Conservation (phyloP, 1,140 invertebrate species). For the Metaphire vulgaris region DNA sequence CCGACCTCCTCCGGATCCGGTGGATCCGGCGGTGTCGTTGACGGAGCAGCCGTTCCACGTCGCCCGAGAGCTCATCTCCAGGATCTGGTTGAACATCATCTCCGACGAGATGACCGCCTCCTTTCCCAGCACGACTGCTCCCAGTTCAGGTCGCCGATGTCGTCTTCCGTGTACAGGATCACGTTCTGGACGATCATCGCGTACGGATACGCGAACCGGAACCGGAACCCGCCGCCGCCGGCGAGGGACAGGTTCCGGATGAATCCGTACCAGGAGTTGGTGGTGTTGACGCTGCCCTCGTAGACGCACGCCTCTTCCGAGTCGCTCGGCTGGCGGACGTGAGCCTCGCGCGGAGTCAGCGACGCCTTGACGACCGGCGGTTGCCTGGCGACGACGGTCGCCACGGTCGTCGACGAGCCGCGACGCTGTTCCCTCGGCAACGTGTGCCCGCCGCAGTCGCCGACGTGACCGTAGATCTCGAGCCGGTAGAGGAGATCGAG, state of each 20-base stretch:
- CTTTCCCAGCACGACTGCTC: slow-evolving; percentile 27
- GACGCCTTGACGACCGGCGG: slow-evolving; percentile 4
- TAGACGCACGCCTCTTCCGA: slow-evolving; percentile 15
- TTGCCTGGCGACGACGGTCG: not conserved
- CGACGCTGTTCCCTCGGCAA: no score
- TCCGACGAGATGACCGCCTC: slow-evolving; percentile 18
- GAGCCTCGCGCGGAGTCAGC: slow-evolving; percentile 5
- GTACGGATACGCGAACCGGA: slow-evolving; percentile 21
- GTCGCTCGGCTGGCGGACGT: no score
- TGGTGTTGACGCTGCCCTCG: slow-evolving; percentile 22
- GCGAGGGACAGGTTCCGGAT: slow-evolving; percentile 18
- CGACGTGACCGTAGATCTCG: slow-evolving; percentile 20
- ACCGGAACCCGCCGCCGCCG: slow-evolving; percentile 19
- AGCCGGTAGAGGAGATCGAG: slow-evolving; percentile 19
- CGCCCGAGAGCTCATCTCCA: slow-evolving; percentile 24
- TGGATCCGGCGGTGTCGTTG: not conserved
- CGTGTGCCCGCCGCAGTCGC: slow-evolving; percentile 7
- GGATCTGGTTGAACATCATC: slow-evolving; percentile 14
- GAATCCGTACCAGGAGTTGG: slow-evolving; percentile 25
- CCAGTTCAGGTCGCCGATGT: slow-evolving; percentile 11
- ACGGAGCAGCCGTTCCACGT: slow-evolving; percentile 23
- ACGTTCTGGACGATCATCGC: slow-evolving; percentile 23
- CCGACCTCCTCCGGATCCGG: not conserved
- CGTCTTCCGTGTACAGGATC: slow-evolving; percentile 20
- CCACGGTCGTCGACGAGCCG: not conserved